phyloP scores from a whole-genome alignment of 2,113 vertebrate species.

The Lamprotornis superbus region DNA sequence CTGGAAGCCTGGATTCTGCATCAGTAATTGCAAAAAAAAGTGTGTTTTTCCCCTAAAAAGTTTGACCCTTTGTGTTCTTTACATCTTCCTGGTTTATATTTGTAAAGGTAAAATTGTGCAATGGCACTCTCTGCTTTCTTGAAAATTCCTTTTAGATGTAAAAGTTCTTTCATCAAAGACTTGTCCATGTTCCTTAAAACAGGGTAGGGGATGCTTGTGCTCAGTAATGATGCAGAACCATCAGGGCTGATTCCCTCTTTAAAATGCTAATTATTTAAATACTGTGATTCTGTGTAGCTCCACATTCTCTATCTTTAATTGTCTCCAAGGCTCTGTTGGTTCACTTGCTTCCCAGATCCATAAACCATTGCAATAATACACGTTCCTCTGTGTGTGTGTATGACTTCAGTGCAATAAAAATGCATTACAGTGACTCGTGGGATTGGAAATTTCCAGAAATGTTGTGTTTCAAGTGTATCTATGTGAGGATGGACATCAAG shows the following conservation, averaged over 20 bases:
- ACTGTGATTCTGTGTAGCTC: not conserved
- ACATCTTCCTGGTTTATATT: not conserved
- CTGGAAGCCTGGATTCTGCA: not conserved
- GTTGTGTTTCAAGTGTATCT: not conserved
- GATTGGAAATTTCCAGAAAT: not conserved
- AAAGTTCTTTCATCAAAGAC: not conserved
- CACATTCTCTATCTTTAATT: not conserved
- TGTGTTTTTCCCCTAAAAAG: not conserved
- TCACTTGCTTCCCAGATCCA: not conserved
- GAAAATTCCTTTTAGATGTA: not conserved
- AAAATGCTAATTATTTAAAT: not conserved
- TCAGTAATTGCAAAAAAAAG: not conserved
- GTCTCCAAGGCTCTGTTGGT: not conserved
- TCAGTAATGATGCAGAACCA: not conserved
- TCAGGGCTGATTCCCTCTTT: not conserved
- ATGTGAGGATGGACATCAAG: not conserved
- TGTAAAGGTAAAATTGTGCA: not conserved
- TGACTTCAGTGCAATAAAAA: conserved; percentile 20
- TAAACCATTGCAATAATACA: not conserved
- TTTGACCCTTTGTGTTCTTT: not conserved
- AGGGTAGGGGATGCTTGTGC: not conserved
- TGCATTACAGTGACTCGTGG: not conserved
- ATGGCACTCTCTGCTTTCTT: not conserved
- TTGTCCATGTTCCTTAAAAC: not conserved
- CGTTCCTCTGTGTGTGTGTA: not conserved